Evolutionary conservation across 2,797 vertebrate genomes (phyloP), one percentile per base, ranked within the genome.

Genomic region (Remorina albescens): DNA sequence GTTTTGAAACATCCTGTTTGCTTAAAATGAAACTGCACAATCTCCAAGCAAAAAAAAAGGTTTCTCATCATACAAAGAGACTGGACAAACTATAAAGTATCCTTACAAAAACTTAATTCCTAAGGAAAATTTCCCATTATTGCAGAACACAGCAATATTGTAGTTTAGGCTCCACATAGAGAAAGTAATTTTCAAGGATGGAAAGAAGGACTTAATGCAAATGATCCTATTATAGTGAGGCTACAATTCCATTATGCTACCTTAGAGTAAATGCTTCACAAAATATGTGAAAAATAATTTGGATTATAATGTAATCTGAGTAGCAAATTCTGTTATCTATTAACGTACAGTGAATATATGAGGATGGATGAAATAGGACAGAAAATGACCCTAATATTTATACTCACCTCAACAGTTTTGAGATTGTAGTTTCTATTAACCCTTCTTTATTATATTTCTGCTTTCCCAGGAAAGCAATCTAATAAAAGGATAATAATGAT

Each of bases 1-100:
- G 30, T 92, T 91, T 65, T 76, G 85, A 90, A 90, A 91, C 85
- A 87, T 92, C 91, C 89, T 89, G 81, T 89, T 85, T 39, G 11
- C 42, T 84, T 81, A 88, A 51, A 83, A 36, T 76, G 76, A 88
- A 89, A 88, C 76, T 32, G 1, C 70, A 77, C 61, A 53, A 53
- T 26, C 34, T 26, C 64, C 71, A 58, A 30, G 26, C 60, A 34
- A 58, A 11, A 66, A 12, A 70, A 39, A n/a, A n/a, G n/a, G n/a
- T n/a, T n/a, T n/a, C n/a, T n/a, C 47, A 70, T 56, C 50, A 79
- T 49, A 56, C 60, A 76, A 54, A 53, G 19, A 68, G 23, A 71
- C 37, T 26, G 44, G 15, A 18, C 44, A 39, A 26, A 36, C 51
- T 2, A 16, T 36, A 80, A 74, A 63, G n/a, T 39, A 12, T 49